Conservation (phyloP, 2,888 invertebrate species). For the Thera obeliscata region DNA sequence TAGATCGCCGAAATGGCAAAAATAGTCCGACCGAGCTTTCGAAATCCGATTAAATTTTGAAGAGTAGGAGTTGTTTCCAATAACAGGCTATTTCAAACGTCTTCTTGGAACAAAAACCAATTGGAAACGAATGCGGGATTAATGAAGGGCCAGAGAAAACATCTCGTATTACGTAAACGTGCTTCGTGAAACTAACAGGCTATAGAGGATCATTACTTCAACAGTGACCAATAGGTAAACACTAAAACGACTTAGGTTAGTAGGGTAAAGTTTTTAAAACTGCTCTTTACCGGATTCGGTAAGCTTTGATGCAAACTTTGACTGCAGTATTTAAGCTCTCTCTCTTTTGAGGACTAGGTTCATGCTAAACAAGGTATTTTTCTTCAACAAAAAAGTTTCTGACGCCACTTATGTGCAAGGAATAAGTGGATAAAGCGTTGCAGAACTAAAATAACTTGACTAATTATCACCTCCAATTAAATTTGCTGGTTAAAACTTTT, state of each 20-base stretch:
- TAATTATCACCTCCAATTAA: no score
- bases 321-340: not conserved
- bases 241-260: not conserved
- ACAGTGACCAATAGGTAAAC: not conserved
- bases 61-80: slow-evolving; percentile 2
- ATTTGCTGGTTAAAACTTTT: no score
- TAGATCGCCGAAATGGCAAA: not conserved
- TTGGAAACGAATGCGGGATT: slow-evolving; percentile 12
- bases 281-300: not conserved
- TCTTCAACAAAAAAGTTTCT: no score
- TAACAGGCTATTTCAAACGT: slow-evolving; percentile 14
- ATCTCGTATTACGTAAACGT: slow-evolving; percentile 4
- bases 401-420: no score
- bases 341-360: not conserved
- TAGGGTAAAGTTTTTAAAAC: not conserved
- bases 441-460: no score
- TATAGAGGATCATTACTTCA: not conserved
- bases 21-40: not conserved
- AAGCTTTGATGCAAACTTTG: not conserved
- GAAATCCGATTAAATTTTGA: not conserved
- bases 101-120: slow-evolving; percentile 15
- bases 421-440: no score
- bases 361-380: not conserved
- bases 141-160: slow-evolving; percentile 6
- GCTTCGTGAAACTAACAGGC: not conserved